Evolutionary conservation across 2,113 vertebrate genomes (phyloP).

Genomic region (Tachycineta bicolor): DNA sequence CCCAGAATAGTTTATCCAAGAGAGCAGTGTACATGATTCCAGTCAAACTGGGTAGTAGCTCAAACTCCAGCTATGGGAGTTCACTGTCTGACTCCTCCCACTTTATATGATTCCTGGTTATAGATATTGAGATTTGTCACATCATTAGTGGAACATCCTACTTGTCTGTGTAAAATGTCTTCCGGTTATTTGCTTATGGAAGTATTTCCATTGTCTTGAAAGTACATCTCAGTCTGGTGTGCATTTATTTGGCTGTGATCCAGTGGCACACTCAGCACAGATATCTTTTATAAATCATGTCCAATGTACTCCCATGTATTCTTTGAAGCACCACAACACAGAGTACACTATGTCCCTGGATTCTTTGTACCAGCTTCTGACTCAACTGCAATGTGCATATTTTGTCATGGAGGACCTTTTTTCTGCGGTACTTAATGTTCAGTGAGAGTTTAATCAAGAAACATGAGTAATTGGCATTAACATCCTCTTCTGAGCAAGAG

Average conservation of each 20-base stretch:
- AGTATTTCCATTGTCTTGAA: neutral
- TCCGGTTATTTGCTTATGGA: neutral
- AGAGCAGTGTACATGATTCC: neutral
- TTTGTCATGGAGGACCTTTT: neutral
- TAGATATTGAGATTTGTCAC: neutral
- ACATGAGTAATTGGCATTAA: slow-evolving; percentile 62
- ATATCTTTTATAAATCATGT: neutral
- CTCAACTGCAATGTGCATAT: neutral
- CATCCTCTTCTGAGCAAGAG: slow-evolving; percentile 43
- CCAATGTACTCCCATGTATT: neutral
- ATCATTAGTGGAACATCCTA: neutral
- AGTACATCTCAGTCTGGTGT: neutral
- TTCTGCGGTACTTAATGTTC: slow-evolving; percentile 35
- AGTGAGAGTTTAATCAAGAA: slow-evolving; percentile 54
- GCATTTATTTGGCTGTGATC: neutral
- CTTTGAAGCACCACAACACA: neutral
- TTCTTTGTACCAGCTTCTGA: neutral
- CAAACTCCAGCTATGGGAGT: neutral
- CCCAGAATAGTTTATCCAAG: neutral
- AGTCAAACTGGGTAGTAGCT: neutral
- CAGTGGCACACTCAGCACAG: neutral
- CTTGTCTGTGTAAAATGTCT: neutral
- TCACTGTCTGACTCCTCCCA: accelerated
- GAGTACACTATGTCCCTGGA: neutral
- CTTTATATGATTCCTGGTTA: neutral